These are phyloP conservation scores for Leptodactylus fuscus DNA, from an alignment of 2,113 vertebrate species.

Conservation along the genomic window DNA sequence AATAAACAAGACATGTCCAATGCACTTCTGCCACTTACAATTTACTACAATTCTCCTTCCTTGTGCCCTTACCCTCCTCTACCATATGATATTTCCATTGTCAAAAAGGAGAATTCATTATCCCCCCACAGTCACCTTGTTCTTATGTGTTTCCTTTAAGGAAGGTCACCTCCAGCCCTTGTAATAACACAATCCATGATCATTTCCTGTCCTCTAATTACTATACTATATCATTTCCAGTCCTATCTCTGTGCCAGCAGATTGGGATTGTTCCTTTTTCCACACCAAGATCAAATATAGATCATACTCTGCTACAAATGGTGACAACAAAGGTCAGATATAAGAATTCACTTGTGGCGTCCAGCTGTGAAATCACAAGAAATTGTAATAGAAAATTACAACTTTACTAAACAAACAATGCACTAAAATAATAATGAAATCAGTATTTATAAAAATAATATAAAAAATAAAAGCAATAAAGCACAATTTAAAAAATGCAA, in stretches of 20 bases:
- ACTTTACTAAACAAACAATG: neutral
- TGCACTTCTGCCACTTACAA: neutral
- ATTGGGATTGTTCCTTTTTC: neutral
- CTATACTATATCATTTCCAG: slow-evolving; percentile 39
- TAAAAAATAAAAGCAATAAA: neutral
- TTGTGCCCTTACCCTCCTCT: neutral
- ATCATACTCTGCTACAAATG: slow-evolving; percentile 34
- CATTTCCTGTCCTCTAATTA: slow-evolving; percentile 49
- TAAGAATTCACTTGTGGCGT: neutral
- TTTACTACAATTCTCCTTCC: neutral
- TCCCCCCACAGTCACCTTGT: neutral
- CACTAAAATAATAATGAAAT: neutral
- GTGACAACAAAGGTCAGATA: slow-evolving; percentile 47
- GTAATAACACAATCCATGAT: slow-evolving; percentile 37
- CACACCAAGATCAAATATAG: slow-evolving; percentile 39
- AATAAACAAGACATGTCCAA: neutral
- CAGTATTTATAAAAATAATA: neutral
- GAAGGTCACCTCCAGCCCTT: slow-evolving; percentile 36
- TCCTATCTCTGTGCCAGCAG: neutral
- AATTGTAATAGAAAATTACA: neutral
- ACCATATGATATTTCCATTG: neutral
- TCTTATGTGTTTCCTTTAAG: slow-evolving; percentile 8
- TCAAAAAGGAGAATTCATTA: slow-evolving; percentile 22
- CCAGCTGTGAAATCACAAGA: neutral
- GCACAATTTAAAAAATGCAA: too few species aligned